These are phyloP conservation scores for Rhizoglyphus robini DNA, from an alignment of 1,140 invertebrate species.

Conservation along the genomic window DNA sequence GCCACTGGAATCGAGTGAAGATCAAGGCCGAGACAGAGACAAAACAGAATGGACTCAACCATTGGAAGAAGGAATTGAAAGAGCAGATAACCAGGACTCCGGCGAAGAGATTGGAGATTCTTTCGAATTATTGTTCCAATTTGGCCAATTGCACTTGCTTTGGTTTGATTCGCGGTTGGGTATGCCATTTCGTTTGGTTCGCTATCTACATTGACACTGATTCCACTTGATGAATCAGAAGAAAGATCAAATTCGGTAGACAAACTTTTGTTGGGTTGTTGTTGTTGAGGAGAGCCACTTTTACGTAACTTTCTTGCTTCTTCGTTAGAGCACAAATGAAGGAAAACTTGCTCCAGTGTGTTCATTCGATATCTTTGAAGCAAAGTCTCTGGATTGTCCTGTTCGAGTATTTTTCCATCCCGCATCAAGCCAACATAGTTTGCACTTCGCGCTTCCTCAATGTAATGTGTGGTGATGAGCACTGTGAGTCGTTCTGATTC, in stretches of 20 bases:
- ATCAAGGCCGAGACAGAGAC: constrained; percentile 75
- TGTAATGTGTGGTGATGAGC: constrained; percentile 39
- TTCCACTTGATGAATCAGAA: not conserved
- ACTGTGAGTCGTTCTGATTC: constrained; percentile 38
- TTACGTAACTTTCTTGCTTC: not conserved
- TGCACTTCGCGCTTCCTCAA: constrained; percentile 35
- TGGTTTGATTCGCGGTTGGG: not conserved
- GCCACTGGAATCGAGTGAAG: constrained; percentile 65
- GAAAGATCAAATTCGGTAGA: not conserved
- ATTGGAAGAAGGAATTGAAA: constrained; percentile 82
- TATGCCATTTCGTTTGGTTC: no score
- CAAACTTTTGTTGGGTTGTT: not conserved
- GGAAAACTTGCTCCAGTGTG: constrained; percentile 80
- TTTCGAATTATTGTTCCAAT: not conserved
- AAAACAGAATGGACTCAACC: constrained; percentile 84
- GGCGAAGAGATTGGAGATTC: constrained; percentile 21
- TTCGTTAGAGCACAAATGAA: constrained; percentile 61
- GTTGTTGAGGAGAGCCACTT: not conserved
- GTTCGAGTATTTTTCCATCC: constrained; percentile 45
- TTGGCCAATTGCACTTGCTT: not conserved
- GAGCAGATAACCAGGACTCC: constrained; percentile 27
- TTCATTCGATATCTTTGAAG: constrained; percentile 64
- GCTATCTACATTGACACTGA: not conserved
- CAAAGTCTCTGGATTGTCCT: constrained; percentile 70
- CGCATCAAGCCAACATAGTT: constrained; percentile 39